phyloP scores from a whole-genome alignment of 2,113 vertebrate species.

The Paratilapia polleni region DNA sequence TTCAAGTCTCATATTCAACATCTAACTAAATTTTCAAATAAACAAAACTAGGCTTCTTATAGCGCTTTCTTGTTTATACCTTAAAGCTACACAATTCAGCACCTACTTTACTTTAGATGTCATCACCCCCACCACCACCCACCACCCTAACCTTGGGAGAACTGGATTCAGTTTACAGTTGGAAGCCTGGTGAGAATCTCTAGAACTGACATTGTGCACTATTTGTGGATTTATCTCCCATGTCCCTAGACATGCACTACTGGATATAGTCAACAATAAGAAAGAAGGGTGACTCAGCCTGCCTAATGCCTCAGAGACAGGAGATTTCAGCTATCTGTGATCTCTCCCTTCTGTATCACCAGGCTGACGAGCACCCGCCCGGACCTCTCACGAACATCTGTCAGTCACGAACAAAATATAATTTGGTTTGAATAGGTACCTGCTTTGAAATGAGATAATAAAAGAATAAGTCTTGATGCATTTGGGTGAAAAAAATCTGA shows the following conservation, averaged over 20 bases:
- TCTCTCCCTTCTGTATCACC: slow-evolving; percentile 18
- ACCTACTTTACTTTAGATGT: neutral
- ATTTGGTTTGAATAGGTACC: slow-evolving; percentile 21
- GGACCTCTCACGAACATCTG: slow-evolving; percentile 33
- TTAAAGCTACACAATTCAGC: neutral
- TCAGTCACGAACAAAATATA: slow-evolving; percentile 13
- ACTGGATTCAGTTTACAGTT: slow-evolving; percentile 6
- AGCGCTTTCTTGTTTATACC: neutral
- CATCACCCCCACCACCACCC: neutral
- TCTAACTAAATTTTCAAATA: neutral
- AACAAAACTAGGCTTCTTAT: neutral
- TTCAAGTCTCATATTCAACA: neutral
- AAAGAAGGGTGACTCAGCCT: slow-evolving; percentile 14
- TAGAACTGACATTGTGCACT: neutral
- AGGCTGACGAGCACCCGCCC: slow-evolving; percentile 17
- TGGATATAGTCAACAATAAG: slow-evolving; percentile 16
- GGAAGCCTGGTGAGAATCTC: slow-evolving; percentile 1
- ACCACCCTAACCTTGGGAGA: neutral
- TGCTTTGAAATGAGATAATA: slow-evolving; percentile 23
- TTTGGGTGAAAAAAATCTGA: slow-evolving; percentile 45
- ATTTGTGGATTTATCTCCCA: slow-evolving; percentile 12
- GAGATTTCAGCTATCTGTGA: slow-evolving; percentile 2
- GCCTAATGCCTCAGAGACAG: slow-evolving; percentile 26
- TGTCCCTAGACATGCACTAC: neutral
- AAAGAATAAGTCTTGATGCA: slow-evolving; percentile 22